phyloP scores from a whole-genome alignment of 2,797 vertebrate species.

The Salarias fasciatus region DNA sequence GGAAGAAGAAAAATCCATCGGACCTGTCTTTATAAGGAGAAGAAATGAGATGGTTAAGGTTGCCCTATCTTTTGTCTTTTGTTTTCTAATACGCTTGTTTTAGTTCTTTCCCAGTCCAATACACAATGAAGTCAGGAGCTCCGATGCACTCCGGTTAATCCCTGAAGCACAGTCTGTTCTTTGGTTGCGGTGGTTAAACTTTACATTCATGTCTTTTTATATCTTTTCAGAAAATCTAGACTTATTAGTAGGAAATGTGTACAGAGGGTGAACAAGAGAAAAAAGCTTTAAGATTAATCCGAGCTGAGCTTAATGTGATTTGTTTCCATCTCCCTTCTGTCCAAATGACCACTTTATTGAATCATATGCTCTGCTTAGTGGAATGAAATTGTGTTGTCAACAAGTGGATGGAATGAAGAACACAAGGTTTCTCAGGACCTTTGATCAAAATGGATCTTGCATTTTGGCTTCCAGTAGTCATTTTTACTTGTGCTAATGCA shows the following conservation, averaged over 20 bases:
- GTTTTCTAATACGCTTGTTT: constrained; percentile 36
- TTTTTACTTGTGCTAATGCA: no score
- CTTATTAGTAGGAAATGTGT: constrained; percentile 24
- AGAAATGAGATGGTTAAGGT: constrained; percentile 19
- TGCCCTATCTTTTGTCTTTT: constrained; percentile 9
- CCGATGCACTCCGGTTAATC: constrained; percentile 55
- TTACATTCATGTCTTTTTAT: constrained; percentile 48
- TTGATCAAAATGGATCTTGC: not conserved
- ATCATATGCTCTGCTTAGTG: constrained; percentile 50
- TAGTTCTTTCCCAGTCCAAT: constrained; percentile 37
- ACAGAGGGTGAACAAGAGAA: constrained; percentile 43
- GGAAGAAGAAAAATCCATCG: constrained; percentile 14
- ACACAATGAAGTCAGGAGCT: constrained; percentile 43
- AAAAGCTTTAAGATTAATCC: not conserved
- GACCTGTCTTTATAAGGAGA: constrained; percentile 65
- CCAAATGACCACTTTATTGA: constrained; percentile 43
- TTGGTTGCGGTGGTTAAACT: constrained; percentile 22
- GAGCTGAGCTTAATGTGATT: constrained; percentile 30
- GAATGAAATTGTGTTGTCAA: constrained; percentile 18
- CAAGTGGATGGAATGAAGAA: not conserved
- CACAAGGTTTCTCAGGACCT: not conserved
- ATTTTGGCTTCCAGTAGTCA: no score
- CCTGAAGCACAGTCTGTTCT: constrained; percentile 37
- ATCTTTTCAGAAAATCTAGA: not conserved
- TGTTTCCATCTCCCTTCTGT: constrained; percentile 33